Base-by-base conservation (phyloP, 2,888 invertebrate species). In the Nesidiocoris tenuis region DNA sequence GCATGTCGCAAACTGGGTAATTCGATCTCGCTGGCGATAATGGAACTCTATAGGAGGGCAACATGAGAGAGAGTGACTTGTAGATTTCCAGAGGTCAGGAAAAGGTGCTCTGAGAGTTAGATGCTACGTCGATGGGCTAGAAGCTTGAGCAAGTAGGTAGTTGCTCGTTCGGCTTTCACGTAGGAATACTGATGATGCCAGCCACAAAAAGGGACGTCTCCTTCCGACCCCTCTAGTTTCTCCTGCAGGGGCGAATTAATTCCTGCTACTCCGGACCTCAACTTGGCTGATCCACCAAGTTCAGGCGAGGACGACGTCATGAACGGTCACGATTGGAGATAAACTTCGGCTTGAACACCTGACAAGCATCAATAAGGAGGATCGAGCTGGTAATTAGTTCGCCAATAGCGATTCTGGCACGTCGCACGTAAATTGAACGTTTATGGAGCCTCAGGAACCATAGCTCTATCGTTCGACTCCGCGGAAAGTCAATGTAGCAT, bases 111-210 rank as follows among this genome's bases (percentile, higher is more conserved):
- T n/a, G 2, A 21, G 66, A 54, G 9, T 1, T 24, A 39, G 1
- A 39, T 12, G 3, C n/a, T n/a, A n/a, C n/a, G n/a, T n/a, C 22
- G n/a, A 16, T 1, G 19, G 65, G 17, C 2, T n/a, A 1, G 2
- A 21, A 18, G 39, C n/a, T n/a, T n/a, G 19, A 16, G 2, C 18
- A 19, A 39, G 39, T 54, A 24, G 54, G 39, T 25, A 24, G 65
- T 12, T 39, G 39, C 56, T 54, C 56, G 67, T 55, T 57, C 67
- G 17, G 16, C 56, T 21, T 67, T 67, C 67, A 67, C 67, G 67
- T 67, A 23, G 56, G 67, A 67, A 67, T 67, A 67, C 67, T 67
- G 67, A 67, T 67, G 67, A n/a, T n/a, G n/a, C n/a, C n/a, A n/a
- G n/a, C n/a, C n/a, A n/a, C n/a, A n/a, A n/a, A n/a, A n/a, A n/a